phyloP scores from a whole-genome alignment of 1,140 invertebrate species.

The Procambarus clarkii region DNA sequence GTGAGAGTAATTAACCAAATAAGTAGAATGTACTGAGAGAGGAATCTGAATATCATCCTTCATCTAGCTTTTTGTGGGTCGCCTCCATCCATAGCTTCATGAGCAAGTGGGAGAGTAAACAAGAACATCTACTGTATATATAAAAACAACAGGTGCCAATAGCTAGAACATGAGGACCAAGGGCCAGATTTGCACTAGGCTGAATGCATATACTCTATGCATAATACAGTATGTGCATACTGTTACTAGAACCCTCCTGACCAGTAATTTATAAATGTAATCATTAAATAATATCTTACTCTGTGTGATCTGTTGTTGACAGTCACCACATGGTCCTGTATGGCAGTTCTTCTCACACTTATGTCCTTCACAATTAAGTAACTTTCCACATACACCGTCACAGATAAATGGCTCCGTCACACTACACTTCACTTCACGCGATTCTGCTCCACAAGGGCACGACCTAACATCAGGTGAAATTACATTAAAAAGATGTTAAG shows the following conservation, averaged over 20 bases:
- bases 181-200: too few relatives aligned
- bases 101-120: too few relatives aligned
- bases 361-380: constrained; percentile 86
- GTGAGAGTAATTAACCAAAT: too few relatives aligned
- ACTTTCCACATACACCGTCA: constrained; percentile 83
- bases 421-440: constrained; percentile 84
- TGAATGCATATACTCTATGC: too few relatives aligned
- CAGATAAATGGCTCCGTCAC: constrained; percentile 84
- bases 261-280: neutral
- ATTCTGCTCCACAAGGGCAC: constrained; percentile 86
- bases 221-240: neutral
- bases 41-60: too few relatives aligned
- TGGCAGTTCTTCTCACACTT: constrained; percentile 86
- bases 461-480: constrained; percentile 75
- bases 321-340: constrained; percentile 80
- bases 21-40: too few relatives aligned
- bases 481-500: neutral
- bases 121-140: too few relatives aligned
- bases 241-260: neutral
- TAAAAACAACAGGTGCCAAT: too few relatives aligned
- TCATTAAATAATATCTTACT: constrained; percentile 72
- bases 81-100: too few relatives aligned
- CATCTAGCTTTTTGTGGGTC: too few relatives aligned
- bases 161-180: too few relatives aligned
- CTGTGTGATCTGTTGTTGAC: constrained; percentile 80